Percentiles rank a stretch among this genome's conserved stretches.
Conservation (phyloP, 2,888 invertebrate genomes). For the Polydrusus cervinus region DNA sequence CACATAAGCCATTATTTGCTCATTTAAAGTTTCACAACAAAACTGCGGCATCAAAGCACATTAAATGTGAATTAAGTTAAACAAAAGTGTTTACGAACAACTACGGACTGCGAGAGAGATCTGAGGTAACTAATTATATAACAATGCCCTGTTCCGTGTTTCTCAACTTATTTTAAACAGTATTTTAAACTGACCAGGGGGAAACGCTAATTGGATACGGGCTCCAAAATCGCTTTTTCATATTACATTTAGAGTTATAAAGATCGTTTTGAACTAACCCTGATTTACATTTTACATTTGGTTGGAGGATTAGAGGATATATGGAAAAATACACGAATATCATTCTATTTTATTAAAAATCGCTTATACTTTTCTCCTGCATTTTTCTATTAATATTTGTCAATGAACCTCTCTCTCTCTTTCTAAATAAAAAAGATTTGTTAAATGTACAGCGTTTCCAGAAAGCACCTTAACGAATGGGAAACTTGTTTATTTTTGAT, state of each 20-base stretch:
- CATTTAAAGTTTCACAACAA: conserved; percentile 21
- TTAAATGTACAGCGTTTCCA: no score
- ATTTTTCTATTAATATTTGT: no score
- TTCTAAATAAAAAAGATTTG: no score
- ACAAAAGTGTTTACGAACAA: conserved; percentile 39
- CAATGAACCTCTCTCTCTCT: no score
- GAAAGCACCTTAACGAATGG: no score
- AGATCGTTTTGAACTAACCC: background rate
- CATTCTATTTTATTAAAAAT: no score
- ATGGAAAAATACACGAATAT: no score
- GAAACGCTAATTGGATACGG: conserved; percentile 24
- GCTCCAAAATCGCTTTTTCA: conserved; percentile 9
- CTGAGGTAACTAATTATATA: conserved; percentile 41
- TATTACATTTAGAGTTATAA: conserved; percentile 10
- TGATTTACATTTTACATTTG: conserved; percentile 9
- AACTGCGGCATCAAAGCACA: conserved; percentile 20
- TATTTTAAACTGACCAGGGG: conserved; percentile 21
- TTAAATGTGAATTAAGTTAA: conserved; percentile 40
- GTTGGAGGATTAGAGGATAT: background rate
- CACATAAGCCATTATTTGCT: conserved; percentile 8
- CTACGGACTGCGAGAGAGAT: conserved; percentile 20
- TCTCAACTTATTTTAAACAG: conserved; percentile 21
- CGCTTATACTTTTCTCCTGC: no score
- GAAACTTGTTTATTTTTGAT: no score
- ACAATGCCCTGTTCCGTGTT: conserved; percentile 24